A percentile compares a stretch with the other conserved stretches of the same genome.
Evolutionary conservation across 2,113 vertebrate species (phyloP).

Genomic region (Larimichthys polyactis): DNA sequence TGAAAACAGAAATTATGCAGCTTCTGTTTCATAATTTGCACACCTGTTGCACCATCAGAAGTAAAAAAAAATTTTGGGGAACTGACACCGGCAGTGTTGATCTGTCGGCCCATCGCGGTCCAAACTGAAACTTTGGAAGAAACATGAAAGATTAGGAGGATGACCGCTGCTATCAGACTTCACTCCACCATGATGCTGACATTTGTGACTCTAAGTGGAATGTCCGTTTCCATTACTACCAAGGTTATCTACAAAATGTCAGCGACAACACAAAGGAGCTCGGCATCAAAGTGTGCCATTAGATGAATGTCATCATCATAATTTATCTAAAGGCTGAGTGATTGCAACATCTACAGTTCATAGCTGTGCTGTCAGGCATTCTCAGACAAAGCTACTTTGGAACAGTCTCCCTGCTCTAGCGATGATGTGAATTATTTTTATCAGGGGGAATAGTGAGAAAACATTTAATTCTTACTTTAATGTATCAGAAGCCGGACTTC

Average conservation of each 20-base stretch:
- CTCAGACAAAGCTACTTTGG: neutral
- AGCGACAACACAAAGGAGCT: neutral
- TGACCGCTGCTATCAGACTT: too few relatives aligned
- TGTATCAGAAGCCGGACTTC: neutral
- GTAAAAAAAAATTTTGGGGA: neutral
- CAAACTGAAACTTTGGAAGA: too few relatives aligned
- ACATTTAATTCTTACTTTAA: neutral
- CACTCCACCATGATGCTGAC: too few relatives aligned
- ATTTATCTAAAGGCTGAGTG: neutral
- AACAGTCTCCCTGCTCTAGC: neutral
- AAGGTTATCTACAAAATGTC: neutral
- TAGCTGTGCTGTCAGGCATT: neutral
- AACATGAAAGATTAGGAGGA: too few relatives aligned
- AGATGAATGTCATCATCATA: neutral
- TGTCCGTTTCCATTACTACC: too few relatives aligned
- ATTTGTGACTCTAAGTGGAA: too few relatives aligned
- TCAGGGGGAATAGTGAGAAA: neutral
- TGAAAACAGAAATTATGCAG: slow-evolving; percentile 17
- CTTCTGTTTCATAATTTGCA: neutral
- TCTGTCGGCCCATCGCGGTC: too few relatives aligned
- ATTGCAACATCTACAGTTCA: neutral
- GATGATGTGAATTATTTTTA: neutral
- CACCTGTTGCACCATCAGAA: neutral
- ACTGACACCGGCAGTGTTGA: neutral
- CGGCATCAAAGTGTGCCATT: neutral